These are phyloP conservation scores for Horisme vitalbata DNA, from an alignment of 2,888 invertebrate species.

Conservation along the genomic window DNA sequence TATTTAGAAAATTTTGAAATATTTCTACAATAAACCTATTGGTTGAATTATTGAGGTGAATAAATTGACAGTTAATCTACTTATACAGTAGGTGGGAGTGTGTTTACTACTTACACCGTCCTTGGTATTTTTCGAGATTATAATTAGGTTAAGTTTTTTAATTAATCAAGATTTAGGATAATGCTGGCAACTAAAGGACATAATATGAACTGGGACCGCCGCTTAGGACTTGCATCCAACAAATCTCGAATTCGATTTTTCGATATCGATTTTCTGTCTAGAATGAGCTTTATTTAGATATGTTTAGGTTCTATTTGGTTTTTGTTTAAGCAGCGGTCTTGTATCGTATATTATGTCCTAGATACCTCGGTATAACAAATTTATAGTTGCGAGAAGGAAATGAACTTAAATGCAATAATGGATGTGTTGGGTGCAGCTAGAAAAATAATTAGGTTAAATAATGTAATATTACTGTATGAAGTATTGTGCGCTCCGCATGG, in stretches of 20 bases:
- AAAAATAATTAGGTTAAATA: constrained; percentile 46
- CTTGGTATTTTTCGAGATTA: constrained; percentile 82
- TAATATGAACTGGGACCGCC: neutral
- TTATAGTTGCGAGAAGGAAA: constrained; percentile 49
- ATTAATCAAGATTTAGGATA: constrained; percentile 64
- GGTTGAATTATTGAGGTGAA: constrained; percentile 64
- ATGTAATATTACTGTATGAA: constrained; percentile 21
- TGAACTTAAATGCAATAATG: constrained; percentile 48
- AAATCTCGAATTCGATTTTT: too few relatives aligned
- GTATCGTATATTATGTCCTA: neutral
- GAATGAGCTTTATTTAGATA: constrained; percentile 3
- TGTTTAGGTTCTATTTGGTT: neutral
- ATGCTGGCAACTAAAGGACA: constrained; percentile 22
- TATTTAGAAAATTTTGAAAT: constrained; percentile 69
- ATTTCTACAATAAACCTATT: constrained; percentile 67
- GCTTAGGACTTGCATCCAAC: neutral
- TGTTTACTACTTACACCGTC: constrained; percentile 81
- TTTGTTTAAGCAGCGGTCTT: neutral
- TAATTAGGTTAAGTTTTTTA: constrained; percentile 70
- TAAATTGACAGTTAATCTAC: constrained; percentile 66
- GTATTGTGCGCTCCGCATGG: constrained; percentile 24
- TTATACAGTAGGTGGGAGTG: constrained; percentile 63
- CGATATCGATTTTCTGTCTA: too few relatives aligned
- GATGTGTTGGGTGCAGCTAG: constrained; percentile 62
- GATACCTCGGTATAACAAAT: constrained; percentile 36